Evolutionary conservation across 1,140 invertebrate genomes (phyloP), one percentile per base, ranked within the genome.

Genomic region (Neodiprion fabricii): DNA sequence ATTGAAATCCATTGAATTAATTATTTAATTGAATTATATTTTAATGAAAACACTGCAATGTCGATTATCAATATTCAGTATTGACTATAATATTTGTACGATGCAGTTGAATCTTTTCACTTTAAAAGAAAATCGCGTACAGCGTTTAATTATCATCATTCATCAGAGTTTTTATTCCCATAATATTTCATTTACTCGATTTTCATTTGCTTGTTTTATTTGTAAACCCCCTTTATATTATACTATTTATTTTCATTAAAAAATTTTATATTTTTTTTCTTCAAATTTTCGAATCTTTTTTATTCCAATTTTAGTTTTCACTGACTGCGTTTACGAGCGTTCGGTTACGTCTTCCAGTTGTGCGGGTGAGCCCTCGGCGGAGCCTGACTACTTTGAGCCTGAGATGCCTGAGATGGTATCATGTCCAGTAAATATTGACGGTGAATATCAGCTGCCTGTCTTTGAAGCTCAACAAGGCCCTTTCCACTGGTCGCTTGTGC

Each of bases 401-500:
- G 85, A 11, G 87, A 81, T 12, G 87, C 81, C 73, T 87, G 88
- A 50, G 91, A 91, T n/a, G 96, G 96, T 80, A 98, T 97, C 96
- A 98, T 98, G 85, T 99, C 97, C 47, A 98, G 91, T 77, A 99
- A 90, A 91, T 98, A 98, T 89, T 99, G 97, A 68, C 97, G 91
- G 87, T 99, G 97, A 67, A 98, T 88, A 84, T 98, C 97, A 14
- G 94, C 94, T 69, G 95, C 93, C 80, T 91, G 91, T 67, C 95
- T 90, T 85, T 95, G 95, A 79, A 96, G 89, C 74, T 96, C 95
- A 0, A 92, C 93, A 77, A 85, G 91, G 85, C 81, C 91, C 90
- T 91, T 94, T 86, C 86, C 81, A 67, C 89, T 83, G 11, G 91
- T 90, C 23, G 90, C 92, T 80, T 94, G 93, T 67, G 93, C 93